Evolutionary conservation across 1,140 invertebrate genomes (phyloP), one percentile per base, ranked within the genome.

Genomic region (Anthonomus grandis): DNA sequence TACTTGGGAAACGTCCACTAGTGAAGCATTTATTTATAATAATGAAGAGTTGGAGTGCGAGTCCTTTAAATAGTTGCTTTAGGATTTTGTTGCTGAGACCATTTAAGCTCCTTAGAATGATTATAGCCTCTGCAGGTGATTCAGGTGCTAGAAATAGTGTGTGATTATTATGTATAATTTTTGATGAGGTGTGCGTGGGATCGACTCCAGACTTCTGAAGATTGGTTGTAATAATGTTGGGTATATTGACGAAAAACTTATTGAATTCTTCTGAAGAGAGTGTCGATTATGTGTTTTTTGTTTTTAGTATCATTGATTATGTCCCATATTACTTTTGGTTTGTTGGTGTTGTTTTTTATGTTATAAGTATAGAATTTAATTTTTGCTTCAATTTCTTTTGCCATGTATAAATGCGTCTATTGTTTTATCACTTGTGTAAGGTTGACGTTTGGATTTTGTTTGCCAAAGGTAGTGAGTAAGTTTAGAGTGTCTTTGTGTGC

Each of bases 1-100:
- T 38, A 38, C 36, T n/a, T 38, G 36, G 36, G n/a, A 38, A 38
- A 38, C 36, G n/a, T 38, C 36, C 36, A n/a, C 36, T 13, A 38
- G 36, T 38, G n/a, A 38, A 38, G 17, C 36, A 38, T 38, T 38
- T 38, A 4, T 38, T 38, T 4, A 38, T 38, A 13, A 38, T 38
- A 13, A 38, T 38, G 36, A 17, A 38, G n/a, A 38, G n/a, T 3
- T 12, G n/a, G 4, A 38, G n/a, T 38, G 36, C 36, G 17, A 38
- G 36, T 4, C n/a, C 36, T 38, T 38, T 17, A 6, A 17, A 4
- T n/a, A 38, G n/a, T 38, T 38, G 36, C 17, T 38, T 38, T 6
- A 38, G n/a, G n/a, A 38, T 38, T 38, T 38, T 38, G 36, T n/a
- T 38, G n/a, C 4, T 38, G 17, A 38, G n/a, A 6, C 36, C 36